A percentile compares a stretch with the other conserved stretches of the same genome.
These are phyloP conservation scores for Erpobdella octoculata DNA, from an alignment of 2,888 invertebrate species.

Conservation along the genomic window DNA sequence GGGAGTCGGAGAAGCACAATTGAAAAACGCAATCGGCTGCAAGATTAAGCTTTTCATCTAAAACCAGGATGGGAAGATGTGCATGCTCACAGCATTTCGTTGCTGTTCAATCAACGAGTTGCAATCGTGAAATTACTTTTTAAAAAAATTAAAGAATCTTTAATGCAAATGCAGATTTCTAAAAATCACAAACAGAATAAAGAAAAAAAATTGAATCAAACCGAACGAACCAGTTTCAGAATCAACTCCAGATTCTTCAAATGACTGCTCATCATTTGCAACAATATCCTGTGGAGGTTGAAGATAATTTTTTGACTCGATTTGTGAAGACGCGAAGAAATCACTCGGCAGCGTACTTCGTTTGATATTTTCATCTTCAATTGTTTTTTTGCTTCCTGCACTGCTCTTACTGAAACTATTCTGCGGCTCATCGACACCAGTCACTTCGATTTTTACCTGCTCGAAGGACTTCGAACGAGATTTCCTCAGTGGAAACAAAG, in stretches of 20 bases:
- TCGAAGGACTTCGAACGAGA: conserved; percentile 9
- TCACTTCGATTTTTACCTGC: not conserved
- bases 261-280: too few species aligned
- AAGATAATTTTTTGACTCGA: too few species aligned
- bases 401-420: not conserved
- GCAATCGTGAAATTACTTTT: too few species aligned
- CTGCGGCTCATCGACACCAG: not conserved
- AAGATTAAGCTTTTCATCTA: conserved; percentile 71
- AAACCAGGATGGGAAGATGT: conserved; percentile 44
- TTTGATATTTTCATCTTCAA: too few species aligned
- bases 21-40: conserved; percentile 83
- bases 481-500: not conserved
- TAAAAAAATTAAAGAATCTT: not conserved
- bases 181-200: not conserved
- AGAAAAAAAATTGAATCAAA: not conserved
- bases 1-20: conserved; percentile 82
- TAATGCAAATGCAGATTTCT: not conserved
- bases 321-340: too few species aligned
- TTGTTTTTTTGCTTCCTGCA: too few species aligned
- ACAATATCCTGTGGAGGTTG: too few species aligned
- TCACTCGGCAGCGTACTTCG: too few species aligned
- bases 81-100: conserved; percentile 42
- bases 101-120: not conserved
- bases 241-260: not conserved
- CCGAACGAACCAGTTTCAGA: not conserved